Base-by-base conservation (phyloP, 2,113 vertebrate species). In the Pitta sordida region DNA sequence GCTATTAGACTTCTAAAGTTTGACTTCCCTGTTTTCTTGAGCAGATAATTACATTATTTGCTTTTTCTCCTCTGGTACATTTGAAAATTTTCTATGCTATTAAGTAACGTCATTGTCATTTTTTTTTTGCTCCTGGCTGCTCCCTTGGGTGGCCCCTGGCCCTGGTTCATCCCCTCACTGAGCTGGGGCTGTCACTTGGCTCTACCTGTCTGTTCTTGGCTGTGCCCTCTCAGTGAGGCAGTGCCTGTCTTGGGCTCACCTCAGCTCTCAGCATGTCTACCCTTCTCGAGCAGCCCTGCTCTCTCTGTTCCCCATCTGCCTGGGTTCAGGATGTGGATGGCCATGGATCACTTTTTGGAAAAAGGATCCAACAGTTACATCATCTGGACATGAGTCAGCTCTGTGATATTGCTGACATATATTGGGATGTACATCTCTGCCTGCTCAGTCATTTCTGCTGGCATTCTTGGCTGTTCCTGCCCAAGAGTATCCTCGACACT, bases 251-350 rank as follows among this genome's bases (percentile, higher is more conserved):
- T 55, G 74, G 44, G 49, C 15, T 87, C 65, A 86, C 78, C 62
- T 73, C 0, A 0, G 20, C 46, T 79, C 20, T 24, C 29, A 34
- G 32, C 11, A 30, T 0, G 0, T 39, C 13, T 6, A 3, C 12
- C 26, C 11, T 18, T 44, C 44, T 67, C 71, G 44, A 69, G n/a
- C 36, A 77, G 64, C n/a, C 43, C 60, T 43, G 26, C 30, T 65
- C 14, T 46, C 26, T 23, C 65, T 16, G 1, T 23, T 79, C 17
- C 19, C 41, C n/a, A 10, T 1, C 0, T 18, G 15, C 30, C 24
- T 41, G 53, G 19, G 30, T 27, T 44, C 53, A 41, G 74, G 78
- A 68, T 41, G 60, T 32, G 36, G 30, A 49, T 39, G 55, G 37
- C 16, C 26, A 15, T 0, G 6, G 3, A 46, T 51, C 46, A 77